Evolutionary conservation across 2,888 invertebrate genomes (phyloP).

Genomic region (Drosophila prostipennis): DNA sequence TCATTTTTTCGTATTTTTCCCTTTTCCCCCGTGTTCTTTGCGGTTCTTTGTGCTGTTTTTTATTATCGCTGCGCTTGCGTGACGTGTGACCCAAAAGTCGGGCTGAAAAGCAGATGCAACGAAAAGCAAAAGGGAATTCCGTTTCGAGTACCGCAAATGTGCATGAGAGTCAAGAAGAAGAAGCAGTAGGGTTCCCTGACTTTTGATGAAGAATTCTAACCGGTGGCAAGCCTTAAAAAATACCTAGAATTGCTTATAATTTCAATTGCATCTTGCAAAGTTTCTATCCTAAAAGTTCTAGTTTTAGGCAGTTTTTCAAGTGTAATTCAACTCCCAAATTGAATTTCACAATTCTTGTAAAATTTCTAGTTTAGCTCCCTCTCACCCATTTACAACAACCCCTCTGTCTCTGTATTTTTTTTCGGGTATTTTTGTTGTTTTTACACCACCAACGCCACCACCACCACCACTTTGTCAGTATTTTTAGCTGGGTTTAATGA

Average conservation of each 20-base stretch:
- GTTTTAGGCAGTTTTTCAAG: not conserved
- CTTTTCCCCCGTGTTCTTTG: conserved; percentile 39
- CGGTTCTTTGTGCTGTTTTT: conserved; percentile 35
- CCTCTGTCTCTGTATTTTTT: conserved; percentile 30
- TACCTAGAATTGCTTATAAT: not conserved
- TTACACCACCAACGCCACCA: conserved; percentile 36
- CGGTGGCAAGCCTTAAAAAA: not conserved
- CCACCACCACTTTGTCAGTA: conserved; percentile 50
- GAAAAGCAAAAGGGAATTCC: conserved; percentile 67
- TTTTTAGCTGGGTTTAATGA: conserved; percentile 76
- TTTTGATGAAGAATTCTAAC: not conserved
- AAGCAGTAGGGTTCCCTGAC: conserved; percentile 19
- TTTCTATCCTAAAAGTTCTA: not conserved
- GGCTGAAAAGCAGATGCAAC: conserved; percentile 30
- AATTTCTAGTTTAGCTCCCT: conserved; percentile 1
- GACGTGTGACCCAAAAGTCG: conserved; percentile 74
- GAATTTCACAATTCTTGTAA: not conserved
- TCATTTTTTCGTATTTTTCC: conserved; percentile 34
- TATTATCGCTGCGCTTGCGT: conserved; percentile 35
- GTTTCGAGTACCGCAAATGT: conserved; percentile 65
- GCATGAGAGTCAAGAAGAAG: conserved; percentile 5
- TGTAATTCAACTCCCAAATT: not conserved
- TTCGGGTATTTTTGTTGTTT: conserved; percentile 30
- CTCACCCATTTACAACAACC: conserved; percentile 54
- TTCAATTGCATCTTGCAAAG: not conserved